Conservation (phyloP, 2,113 vertebrate species). For the Nyctereutes procyonoides region DNA sequence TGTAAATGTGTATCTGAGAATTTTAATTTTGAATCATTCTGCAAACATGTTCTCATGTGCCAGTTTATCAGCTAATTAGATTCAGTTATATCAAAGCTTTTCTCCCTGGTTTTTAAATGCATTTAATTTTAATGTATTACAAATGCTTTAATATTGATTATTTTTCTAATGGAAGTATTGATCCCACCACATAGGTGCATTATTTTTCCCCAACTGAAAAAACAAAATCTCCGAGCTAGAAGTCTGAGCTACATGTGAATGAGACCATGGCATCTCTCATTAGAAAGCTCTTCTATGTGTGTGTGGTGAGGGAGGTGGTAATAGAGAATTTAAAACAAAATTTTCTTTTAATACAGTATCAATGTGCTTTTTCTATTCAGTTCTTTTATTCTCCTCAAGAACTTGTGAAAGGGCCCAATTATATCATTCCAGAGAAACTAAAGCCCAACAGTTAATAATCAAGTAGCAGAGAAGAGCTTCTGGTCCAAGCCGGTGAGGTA, state of each 20-base stretch:
- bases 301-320: accelerated
- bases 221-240: background rate
- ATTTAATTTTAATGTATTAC: constrained; percentile 39
- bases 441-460: background rate
- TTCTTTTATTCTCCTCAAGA: background rate
- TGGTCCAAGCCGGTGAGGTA: background rate
- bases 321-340: background rate
- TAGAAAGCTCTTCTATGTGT: background rate
- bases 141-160: constrained; percentile 27
- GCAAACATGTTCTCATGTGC: background rate
- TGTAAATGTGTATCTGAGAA: background rate
- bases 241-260: background rate
- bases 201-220: background rate
- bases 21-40: background rate
- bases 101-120: constrained; percentile 20
- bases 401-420: background rate
- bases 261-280: background rate
- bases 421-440: background rate
- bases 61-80: constrained; percentile 31
- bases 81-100: background rate
- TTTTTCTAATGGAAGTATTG: constrained; percentile 54
- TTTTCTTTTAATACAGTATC: background rate
- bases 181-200: background rate
- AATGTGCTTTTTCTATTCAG: background rate
- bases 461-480: background rate